Conservation (phyloP, 2,888 invertebrate genomes). For the Minunthozetes semirufus region DNA sequence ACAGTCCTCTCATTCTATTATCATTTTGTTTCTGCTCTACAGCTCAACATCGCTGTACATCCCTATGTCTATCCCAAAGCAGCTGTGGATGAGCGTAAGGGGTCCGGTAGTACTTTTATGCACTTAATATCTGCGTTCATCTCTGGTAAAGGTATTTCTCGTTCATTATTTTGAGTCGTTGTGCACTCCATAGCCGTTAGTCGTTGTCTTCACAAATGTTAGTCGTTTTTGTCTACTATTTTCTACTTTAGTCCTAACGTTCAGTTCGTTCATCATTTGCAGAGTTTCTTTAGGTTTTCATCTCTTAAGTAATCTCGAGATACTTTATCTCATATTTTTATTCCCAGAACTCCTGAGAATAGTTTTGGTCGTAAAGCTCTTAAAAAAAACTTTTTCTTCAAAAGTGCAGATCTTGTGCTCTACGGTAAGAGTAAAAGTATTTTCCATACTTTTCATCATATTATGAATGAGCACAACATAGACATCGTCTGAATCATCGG, state of each 20-base stretch:
- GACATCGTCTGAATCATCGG: neutral
- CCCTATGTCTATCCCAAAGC: too few relatives aligned
- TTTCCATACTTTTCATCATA: neutral
- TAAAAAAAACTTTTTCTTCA: neutral
- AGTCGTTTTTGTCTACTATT: too few relatives aligned
- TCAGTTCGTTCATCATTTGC: neutral
- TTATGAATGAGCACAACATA: neutral
- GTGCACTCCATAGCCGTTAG: neutral
- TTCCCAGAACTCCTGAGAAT: neutral
- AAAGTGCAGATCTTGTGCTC: neutral
- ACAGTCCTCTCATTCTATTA: neutral
- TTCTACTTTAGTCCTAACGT: too few relatives aligned
- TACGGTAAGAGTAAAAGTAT: neutral
- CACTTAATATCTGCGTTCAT: neutral
- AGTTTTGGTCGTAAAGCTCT: neutral
- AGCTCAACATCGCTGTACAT: too few relatives aligned
- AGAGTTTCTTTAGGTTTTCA: neutral
- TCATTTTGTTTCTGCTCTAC: neutral
- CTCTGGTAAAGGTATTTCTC: neutral
- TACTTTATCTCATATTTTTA: slow-evolving; percentile 16
- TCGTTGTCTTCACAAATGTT: neutral
- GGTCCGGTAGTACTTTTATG: neutral
- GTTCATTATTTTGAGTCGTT: neutral
- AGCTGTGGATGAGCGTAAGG: neutral
- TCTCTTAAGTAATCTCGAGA: neutral